These are phyloP conservation scores for Sylvilagus bachmani DNA, from an alignment of 2,113 vertebrate genomes.

Conservation along the genomic window DNA sequence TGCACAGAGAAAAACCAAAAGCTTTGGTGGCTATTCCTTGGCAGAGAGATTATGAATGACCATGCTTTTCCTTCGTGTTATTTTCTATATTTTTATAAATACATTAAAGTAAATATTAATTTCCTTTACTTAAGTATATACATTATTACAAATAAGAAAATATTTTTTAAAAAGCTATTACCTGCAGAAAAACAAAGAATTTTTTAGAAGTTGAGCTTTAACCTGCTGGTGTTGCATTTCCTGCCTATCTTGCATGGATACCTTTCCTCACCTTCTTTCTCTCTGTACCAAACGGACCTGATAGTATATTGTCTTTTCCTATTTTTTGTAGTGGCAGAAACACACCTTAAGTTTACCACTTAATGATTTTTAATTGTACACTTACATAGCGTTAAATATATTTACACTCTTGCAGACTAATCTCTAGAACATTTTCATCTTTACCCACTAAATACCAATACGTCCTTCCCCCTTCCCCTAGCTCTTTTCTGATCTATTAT, in stretches of 20 bases:
- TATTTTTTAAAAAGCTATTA: background rate
- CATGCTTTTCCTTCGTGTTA: constrained; percentile 10
- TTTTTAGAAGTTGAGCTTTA: background rate
- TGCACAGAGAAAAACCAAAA: background rate
- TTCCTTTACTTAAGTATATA: background rate
- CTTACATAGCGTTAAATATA: background rate
- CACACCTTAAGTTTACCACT: background rate
- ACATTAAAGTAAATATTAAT: background rate
- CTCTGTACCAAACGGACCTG: background rate
- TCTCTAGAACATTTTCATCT: background rate
- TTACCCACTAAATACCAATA: background rate
- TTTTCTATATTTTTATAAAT: constrained; percentile 30
- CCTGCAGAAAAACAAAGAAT: background rate
- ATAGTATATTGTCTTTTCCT: background rate
- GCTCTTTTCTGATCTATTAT: background rate
- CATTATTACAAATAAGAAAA: background rate
- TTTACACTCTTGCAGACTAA: background rate
- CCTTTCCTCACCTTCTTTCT: constrained; percentile 4
- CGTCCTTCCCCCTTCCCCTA: background rate
- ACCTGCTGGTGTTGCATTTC: background rate
- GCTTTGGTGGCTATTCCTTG: background rate
- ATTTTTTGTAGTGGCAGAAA: background rate
- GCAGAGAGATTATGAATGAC: background rate
- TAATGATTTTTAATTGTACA: background rate
- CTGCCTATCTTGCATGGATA: background rate